These are phyloP conservation scores for Heliconius ismenius DNA, from an alignment of 2,888 invertebrate species.

Conservation along the genomic window DNA sequence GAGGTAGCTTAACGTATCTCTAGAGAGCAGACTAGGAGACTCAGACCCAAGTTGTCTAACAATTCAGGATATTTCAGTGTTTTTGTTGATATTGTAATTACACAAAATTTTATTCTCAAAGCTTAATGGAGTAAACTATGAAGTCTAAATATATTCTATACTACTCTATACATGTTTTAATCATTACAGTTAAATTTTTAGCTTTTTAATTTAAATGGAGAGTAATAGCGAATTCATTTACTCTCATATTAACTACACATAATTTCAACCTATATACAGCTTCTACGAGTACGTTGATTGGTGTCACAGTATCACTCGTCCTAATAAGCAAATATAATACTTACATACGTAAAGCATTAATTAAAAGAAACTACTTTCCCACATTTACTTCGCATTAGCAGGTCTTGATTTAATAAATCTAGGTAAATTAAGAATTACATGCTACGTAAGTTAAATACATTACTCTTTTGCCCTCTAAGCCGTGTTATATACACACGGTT, in stretches of 20 bases:
- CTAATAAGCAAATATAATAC: neutral
- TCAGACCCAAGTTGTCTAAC: neutral
- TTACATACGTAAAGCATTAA: neutral
- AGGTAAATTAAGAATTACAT: slow-evolving; percentile 20
- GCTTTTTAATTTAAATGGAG: neutral
- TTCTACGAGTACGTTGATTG: neutral
- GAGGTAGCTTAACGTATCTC: slow-evolving; percentile 25
- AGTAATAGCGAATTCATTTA: neutral
- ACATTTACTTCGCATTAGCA: neutral
- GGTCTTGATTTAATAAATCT: neutral
- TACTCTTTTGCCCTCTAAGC: neutral
- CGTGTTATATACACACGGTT: neutral
- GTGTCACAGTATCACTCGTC: neutral
- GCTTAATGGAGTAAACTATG: neutral
- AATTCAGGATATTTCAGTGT: neutral
- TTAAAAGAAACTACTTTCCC: neutral
- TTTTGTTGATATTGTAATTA: too few relatives aligned
- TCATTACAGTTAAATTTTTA: neutral
- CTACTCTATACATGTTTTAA: too few relatives aligned
- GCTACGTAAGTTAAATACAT: slow-evolving; percentile 15
- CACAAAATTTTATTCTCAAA: neutral
- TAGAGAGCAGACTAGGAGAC: slow-evolving; percentile 10
- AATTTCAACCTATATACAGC: neutral
- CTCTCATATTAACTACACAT: neutral
- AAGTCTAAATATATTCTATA: neutral